Evolutionary conservation across 2,797 vertebrate species (phyloP).

Genomic region (Manis pentadactyla): DNA sequence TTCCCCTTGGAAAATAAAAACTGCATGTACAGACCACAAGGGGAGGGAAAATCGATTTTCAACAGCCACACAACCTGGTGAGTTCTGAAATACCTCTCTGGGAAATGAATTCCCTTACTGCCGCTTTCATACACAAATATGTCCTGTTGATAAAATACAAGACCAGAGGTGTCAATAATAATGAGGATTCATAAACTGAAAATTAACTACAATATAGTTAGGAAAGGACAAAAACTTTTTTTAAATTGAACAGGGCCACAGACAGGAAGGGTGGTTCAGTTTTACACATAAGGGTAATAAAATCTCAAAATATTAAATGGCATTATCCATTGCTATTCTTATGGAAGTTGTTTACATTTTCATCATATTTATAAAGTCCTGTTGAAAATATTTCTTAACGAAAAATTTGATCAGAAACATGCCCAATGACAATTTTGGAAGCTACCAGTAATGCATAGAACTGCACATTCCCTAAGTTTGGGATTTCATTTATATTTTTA

Average conservation of each 20-base stretch:
- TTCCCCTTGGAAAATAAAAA: slow-evolving; percentile 78
- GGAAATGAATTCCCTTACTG: slow-evolving; percentile 44
- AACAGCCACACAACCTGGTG: slow-evolving; percentile 56
- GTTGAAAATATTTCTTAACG: slow-evolving; percentile 41
- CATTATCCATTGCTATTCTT: not conserved
- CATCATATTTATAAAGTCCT: not conserved
- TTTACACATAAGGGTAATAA: not conserved
- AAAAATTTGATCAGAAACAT: not conserved
- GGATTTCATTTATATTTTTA: not conserved
- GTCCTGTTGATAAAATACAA: slow-evolving; percentile 1
- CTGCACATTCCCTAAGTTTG: not conserved
- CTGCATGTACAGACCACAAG: slow-evolving; percentile 32
- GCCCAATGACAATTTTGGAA: not conserved
- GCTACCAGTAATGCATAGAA: not conserved
- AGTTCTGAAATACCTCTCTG: slow-evolving; percentile 57
- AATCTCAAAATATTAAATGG: slow-evolving; percentile 11
- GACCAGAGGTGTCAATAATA: not conserved
- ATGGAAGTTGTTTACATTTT: not conserved
- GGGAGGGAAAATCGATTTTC: slow-evolving; percentile 76
- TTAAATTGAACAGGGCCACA: not conserved
- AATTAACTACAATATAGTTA: not conserved
- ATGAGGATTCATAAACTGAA: not conserved
- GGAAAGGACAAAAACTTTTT: not conserved
- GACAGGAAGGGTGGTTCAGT: no score
- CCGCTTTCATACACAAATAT: slow-evolving; percentile 22